Evolutionary conservation across 2,797 vertebrate species (phyloP), one percentile per base, ranked within the genome.

Genomic region (Myotis daubentonii): DNA sequence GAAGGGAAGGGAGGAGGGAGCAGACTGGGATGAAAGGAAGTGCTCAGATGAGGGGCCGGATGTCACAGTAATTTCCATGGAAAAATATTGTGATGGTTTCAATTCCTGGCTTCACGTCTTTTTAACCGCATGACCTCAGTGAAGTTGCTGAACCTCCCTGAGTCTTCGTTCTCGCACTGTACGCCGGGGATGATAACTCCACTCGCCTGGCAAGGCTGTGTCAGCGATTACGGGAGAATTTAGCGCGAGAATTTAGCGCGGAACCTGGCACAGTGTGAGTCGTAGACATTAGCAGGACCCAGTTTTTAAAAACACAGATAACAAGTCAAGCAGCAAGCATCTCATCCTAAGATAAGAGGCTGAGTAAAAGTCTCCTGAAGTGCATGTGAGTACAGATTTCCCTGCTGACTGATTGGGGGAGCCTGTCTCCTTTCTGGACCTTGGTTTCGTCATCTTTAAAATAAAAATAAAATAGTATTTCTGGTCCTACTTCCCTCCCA

Each of bases 391-490:
- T 4, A 25, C 44, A 51, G n/a, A 44, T 65, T 75, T 93, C n/a
- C 57, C 36, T 44, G 53, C 75, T 80, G 12, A 75, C 12, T 87
- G 33, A 53, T 36, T 65, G 22, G 68, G 25, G 22, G 30, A 72
- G 1, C n/a, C 44, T 8, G 23, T 62, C n/a, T 78, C 38, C 13
- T 44, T 65, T 66, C 72, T 41, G 49, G 30, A 38, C 49, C n/a
- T 93, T 8, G 6, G 28, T 92, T 75, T 80, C 19, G 44, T 91
- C 47, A 62, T 44, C 72, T 93, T 57, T 60, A 65, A 49, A 86
- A 57, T 76, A 44, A 44, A 62, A 92, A 78, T 9, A 47, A 2
- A 60, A 5, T 30, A 55, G 41, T 28, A 15, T 1, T 57, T 15
- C 65, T 1, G 25, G 20, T 8, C 74, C 6, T 3, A 0, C 47